Base-by-base conservation (phyloP, 2,113 vertebrate genomes). In the Chloebia gouldiae region DNA sequence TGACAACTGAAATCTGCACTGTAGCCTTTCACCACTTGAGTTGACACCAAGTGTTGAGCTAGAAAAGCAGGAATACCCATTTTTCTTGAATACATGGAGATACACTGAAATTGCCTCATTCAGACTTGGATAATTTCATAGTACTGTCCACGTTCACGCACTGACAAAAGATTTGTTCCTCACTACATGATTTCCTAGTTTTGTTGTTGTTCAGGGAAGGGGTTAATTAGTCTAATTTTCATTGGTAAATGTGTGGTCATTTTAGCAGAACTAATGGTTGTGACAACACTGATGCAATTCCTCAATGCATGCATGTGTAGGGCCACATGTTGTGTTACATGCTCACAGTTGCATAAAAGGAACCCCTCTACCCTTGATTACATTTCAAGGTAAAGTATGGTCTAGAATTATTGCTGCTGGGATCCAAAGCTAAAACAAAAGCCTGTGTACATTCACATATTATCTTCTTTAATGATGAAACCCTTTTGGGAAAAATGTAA, bases 391-490 rank as follows among this genome's bases (percentile, higher is more conserved):
- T 72, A 93, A 91, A 93, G 45, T 40, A 87, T 5, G 2, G 31
- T 27, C n/a, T 87, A 81, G 15, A 84, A 87, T 91, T 95, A 93
- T 81, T 94, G 76, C 71, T 88, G 45, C 54, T 42, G 42, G 54
- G 59, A 88, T 82, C 7, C 30, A 30, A 63, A 81, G 77, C 33
- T 86, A 51, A 90, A 90, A 81, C 2, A 23, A 80, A 90, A 59
- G 30, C 45, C 42, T 16, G 10, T n/a, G 10, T 70, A 71, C 14
- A 37, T 81, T 75, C n/a, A 70, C 33, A 60, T 69, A 53, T 94
- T 91, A 60, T 79, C 35, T 75, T 71, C 71, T 51, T 71, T 28
- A 81, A 31, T 49, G 72, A 93, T 64, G n/a, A 89, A 94, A 68
- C 7, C 28, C 56, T 86, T 91, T 81, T 11, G 65, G 79, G 72